phyloP scores from a whole-genome alignment of 2,113 vertebrate genomes.

The Pachypanchax playfairii region DNA sequence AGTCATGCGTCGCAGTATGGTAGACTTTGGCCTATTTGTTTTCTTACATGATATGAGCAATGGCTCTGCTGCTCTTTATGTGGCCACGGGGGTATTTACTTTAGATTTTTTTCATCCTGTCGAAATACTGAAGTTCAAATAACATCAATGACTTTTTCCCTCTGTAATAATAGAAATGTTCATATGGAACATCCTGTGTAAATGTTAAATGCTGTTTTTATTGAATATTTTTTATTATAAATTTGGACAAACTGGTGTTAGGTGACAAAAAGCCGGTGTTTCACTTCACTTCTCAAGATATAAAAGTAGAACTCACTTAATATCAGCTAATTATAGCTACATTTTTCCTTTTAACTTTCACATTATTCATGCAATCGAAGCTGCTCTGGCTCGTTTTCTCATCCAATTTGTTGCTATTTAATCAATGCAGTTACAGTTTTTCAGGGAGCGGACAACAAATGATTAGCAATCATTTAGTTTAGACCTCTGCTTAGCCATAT shows the following conservation, averaged over 20 bases:
- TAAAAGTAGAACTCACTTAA: too few relatives aligned
- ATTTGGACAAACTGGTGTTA: not conserved
- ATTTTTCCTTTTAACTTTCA: slow-evolving; percentile 3
- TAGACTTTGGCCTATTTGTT: slow-evolving; percentile 67
- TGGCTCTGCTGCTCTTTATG: slow-evolving; percentile 60
- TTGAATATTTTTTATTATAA: too few relatives aligned
- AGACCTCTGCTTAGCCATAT: slow-evolving; percentile 54
- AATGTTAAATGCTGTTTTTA: slow-evolving; percentile 7
- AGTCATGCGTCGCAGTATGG: slow-evolving; percentile 59
- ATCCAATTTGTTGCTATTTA: slow-evolving; percentile 43
- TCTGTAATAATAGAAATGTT: not conserved
- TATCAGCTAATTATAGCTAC: slow-evolving; percentile 10
- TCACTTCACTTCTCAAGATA: too few relatives aligned
- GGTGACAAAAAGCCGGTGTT: not conserved
- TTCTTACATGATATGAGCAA: slow-evolving; percentile 65
- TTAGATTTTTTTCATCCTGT: slow-evolving; percentile 70
- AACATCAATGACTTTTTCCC: slow-evolving; percentile 4
- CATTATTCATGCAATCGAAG: slow-evolving; percentile 17
- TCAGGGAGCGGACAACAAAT: slow-evolving; percentile 47
- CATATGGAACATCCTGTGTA: not conserved
- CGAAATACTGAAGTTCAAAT: slow-evolving; percentile 47
- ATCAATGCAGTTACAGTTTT: slow-evolving; percentile 62
- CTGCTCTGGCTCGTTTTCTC: slow-evolving; percentile 16
- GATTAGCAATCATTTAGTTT: slow-evolving; percentile 69
- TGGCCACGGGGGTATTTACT: slow-evolving; percentile 70